phyloP scores from a whole-genome alignment of 2,888 invertebrate genomes.

The Drosophila kanekoi region DNA sequence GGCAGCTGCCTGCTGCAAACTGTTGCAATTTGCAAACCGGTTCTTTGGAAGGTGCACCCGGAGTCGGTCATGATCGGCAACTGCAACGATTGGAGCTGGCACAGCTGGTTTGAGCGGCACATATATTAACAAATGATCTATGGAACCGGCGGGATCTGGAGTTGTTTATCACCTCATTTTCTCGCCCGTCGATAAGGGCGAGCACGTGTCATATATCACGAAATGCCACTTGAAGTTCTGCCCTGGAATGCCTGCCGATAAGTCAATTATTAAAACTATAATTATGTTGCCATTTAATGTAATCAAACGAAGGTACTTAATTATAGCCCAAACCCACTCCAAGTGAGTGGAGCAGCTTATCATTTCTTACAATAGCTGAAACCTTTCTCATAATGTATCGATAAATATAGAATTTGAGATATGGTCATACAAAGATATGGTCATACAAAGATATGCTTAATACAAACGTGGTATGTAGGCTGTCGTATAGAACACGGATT shows the following conservation, averaged over 20 bases:
- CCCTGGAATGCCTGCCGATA: slow-evolving; percentile 28
- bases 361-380: too few species aligned
- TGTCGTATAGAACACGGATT: too few species aligned
- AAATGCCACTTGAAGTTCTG: slow-evolving; percentile 25
- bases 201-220: slow-evolving; percentile 44
- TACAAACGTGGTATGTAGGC: too few species aligned
- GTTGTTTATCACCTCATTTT: slow-evolving; percentile 18
- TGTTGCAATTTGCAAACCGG: slow-evolving; percentile 65
- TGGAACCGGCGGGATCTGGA: slow-evolving; percentile 41
- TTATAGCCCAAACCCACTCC: neutral
- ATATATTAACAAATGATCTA: slow-evolving; percentile 3
- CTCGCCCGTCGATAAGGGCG: slow-evolving; percentile 27
- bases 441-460: too few species aligned
- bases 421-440: too few species aligned
- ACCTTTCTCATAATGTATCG: too few species aligned
- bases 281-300: slow-evolving; percentile 6
- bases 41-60: slow-evolving; percentile 29
- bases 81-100: slow-evolving; percentile 14
- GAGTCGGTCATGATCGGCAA: slow-evolving; percentile 39
- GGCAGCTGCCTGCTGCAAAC: slow-evolving; percentile 40
- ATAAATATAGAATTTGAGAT: too few species aligned
- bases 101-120: slow-evolving; percentile 44
- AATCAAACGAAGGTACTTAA: slow-evolving; percentile 3
- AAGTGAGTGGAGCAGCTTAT: too few species aligned
- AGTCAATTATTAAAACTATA: slow-evolving; percentile 26